Base-by-base conservation (phyloP, 1,140 invertebrate genomes). In the Scaptomyza pallida region DNA sequence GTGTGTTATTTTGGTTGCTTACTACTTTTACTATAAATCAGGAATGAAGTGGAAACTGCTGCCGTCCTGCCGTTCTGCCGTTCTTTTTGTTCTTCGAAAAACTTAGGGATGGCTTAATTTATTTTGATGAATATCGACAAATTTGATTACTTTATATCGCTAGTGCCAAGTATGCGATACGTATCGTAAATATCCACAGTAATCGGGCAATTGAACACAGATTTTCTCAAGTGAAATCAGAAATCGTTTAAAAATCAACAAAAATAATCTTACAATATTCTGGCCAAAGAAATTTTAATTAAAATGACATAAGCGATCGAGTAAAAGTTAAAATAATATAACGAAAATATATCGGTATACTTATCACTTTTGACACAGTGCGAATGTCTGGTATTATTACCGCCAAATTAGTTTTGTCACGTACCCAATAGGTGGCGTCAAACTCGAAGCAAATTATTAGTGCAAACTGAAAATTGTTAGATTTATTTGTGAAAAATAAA, bases 1-100 rank as follows among this genome's bases (percentile, higher is more conserved):
- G 81, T 88, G 82, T 71, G 73, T 69, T 86, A 65, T 88, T 78
- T 70, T 86, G 63, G 62, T 74, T 82, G 81, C 74, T 82, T 64
- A 75, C 78, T 76, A 83, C 75, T 69, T 67, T 75, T 81, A 78
- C 64, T 77, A 73, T 75, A 81, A 83, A 81, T 75, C 60, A 75
- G 82, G 78, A 86, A 86, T 86, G 77, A 88, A 81, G 55, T 77
- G 67, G 48, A 68, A 85, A 86, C 61, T 75, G 61, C 63, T 81
- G 78, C 73, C 71, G 64, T 67, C n/a, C n/a, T n/a, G n/a, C n/a
- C n/a, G 71, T 68, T 71, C 75, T 79, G 63, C 79, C 64, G 75
- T 72, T 72, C 62, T 64, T 68, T 80, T 69, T 71, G 71, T 78
- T 75, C 64, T 65, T 78, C 56, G 72, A 76, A 73, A 85, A 85